Evolutionary conservation across 1,140 invertebrate species (phyloP), one percentile per base, ranked within the genome.

Genomic region (Tribolium castaneum): DNA sequence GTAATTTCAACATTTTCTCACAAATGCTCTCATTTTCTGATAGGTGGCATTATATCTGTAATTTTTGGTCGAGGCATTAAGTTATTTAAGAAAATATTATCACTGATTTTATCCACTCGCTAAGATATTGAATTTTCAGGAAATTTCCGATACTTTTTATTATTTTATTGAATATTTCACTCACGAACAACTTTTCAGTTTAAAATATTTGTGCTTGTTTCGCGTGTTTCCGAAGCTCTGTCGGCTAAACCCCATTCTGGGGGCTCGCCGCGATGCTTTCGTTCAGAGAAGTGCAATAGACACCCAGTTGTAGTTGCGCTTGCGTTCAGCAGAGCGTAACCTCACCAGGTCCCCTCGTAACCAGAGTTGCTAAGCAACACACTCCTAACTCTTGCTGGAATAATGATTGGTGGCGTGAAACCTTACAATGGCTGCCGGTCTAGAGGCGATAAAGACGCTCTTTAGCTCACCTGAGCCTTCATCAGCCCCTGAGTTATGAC

Each of bases 381-480:
- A 80, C 78, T 80, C 78, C 78, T 78, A 82, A 81, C 81, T 82
- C 80, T 81, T 82, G 80, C 81, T 76, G 78, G 75, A 79, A 77
- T 82, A 82, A 82, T 81, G 81, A 82, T 82, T 82, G 81, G 81
- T 82, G 78, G 81, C 77, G 74, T 77, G 75, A 75, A 81, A 70
- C 66, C 77, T 82, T 80, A 80, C 81, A 82, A 82, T 82, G 81
- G 81, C 81, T 81, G 81, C 81, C 80, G 54, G 72, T 75, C 80
- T 78, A 73, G 9, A 51, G 52, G 49, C 80, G 80, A 82, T 82
- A 81, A 82, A 81, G 77, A 81, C 78, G 71, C 80, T 75, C 73
- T 81, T 82, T 80, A 70, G 70, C 71, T 51, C 34, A 75, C 72
- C 72, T 56, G 52, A 39, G 54, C 51, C 51, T 59, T 73, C 71